Conservation (phyloP, 2,797 vertebrate genomes). For the Tachyglossus aculeatus region DNA sequence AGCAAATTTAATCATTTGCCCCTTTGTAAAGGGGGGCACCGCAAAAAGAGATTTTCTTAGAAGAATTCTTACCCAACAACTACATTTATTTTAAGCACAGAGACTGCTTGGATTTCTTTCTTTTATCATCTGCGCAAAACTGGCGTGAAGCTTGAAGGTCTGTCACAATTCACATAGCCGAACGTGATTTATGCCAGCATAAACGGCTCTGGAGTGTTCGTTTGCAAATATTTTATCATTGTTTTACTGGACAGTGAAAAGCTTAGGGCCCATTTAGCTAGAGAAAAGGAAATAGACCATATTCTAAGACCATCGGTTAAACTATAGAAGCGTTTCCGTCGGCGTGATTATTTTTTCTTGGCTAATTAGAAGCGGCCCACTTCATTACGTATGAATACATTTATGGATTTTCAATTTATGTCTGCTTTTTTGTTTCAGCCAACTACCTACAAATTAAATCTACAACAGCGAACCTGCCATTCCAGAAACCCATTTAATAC, state of each 20-base stretch:
- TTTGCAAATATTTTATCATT: not conserved
- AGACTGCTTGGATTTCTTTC: not conserved
- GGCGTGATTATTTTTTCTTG: not conserved
- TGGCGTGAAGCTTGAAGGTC: not conserved
- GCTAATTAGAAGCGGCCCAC: constrained; percentile 55
- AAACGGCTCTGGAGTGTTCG: not conserved
- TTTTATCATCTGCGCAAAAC: not conserved
- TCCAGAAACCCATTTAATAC: constrained; percentile 26
- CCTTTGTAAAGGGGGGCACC: constrained; percentile 60
- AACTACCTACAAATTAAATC: constrained; percentile 45
- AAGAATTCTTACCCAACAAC: constrained; percentile 24
- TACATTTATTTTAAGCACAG: not conserved
- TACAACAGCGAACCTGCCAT: constrained; percentile 39
- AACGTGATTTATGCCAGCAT: accelerated
- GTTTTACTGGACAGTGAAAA: not conserved
- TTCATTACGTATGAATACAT: constrained; percentile 47
- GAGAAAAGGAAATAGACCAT: not conserved
- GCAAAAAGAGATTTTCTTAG: constrained; percentile 8
- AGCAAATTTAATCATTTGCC: constrained; percentile 70
- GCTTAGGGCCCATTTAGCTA: not conserved
- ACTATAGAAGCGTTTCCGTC: constrained; percentile 6
- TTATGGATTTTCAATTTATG: constrained; percentile 49
- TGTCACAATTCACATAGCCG: constrained; percentile 13
- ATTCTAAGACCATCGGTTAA: constrained; percentile 12
- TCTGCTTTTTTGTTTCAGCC: constrained; percentile 51